Percentiles rank a stretch among this genome's conserved stretches.
phyloP scores from a whole-genome alignment of 1,140 invertebrate species.

The Nymphalis io region DNA sequence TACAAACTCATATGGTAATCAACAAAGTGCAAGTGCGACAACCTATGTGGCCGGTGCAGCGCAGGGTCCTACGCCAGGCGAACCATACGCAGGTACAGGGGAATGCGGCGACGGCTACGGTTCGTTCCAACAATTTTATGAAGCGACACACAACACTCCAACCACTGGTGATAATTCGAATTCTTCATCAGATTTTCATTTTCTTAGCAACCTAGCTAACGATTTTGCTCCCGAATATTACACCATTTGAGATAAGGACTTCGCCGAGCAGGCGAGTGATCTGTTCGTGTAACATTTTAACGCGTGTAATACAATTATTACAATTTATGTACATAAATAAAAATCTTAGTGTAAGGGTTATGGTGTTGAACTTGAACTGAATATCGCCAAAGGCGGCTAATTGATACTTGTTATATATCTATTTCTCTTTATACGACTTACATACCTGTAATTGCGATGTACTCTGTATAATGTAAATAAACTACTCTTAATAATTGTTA shows the following conservation, averaged over 20 bases:
- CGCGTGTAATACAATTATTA: constrained; percentile 32
- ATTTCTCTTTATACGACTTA: constrained; percentile 51
- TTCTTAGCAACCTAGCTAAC: constrained; percentile 93
- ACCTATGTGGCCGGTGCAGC: constrained; percentile 46
- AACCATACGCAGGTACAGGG: constrained; percentile 80
- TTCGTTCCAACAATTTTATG: constrained; percentile 87
- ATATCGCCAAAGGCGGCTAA: constrained; percentile 56
- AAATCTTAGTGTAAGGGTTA: constrained; percentile 44
- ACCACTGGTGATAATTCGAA: constrained; percentile 90
- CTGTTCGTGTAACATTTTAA: constrained; percentile 70
- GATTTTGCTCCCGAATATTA: constrained; percentile 96
- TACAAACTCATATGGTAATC: constrained; percentile 57
- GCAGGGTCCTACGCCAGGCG: constrained; percentile 55
- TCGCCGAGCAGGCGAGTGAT: constrained; percentile 75
- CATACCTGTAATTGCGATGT: constrained; percentile 36
- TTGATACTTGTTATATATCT: constrained; percentile 46
- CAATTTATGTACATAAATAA: constrained; percentile 42
- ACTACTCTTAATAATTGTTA: constrained; percentile 42
- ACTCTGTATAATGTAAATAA: constrained; percentile 67
- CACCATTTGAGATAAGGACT: constrained; percentile 86
- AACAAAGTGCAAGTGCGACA: constrained; percentile 59
- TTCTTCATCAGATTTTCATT: constrained; percentile 95
- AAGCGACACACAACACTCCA: constrained; percentile 80
- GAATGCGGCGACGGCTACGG: constrained; percentile 84
- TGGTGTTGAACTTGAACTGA: constrained; percentile 47